Percentiles rank a stretch among this genome's conserved stretches.
Conservation (phyloP, 2,888 invertebrate genomes). For the Tiliacea citrago region DNA sequence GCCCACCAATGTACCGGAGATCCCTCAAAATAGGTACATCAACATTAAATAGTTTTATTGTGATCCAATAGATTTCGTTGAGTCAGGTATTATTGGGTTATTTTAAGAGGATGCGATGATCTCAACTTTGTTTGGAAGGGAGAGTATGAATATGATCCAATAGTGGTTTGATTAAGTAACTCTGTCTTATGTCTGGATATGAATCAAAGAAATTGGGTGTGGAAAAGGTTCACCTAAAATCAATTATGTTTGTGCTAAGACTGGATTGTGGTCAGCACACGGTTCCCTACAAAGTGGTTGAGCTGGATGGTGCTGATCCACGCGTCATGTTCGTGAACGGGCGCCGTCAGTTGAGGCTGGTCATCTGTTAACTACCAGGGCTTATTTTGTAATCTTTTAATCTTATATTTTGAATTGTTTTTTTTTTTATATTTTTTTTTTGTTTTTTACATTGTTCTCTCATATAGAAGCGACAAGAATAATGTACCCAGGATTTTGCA, state of each 20-base stretch:
- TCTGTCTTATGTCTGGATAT: background rate
- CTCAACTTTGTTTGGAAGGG: conserved; percentile 8
- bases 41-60: conserved; percentile 68
- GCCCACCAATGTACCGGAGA: conserved; percentile 65
- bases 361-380: no score
- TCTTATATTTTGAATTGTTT: no score
- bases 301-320: no score
- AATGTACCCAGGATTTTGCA: no score
- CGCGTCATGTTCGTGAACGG: no score
- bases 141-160: background rate
- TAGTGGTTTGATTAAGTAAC: background rate
- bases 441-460: no score
- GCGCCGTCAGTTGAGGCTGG: no score
- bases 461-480: no score
- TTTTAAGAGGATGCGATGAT: conserved; percentile 34
- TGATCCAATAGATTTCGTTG: conserved; percentile 72
- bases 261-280: no score
- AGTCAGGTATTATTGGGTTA: conserved; percentile 52
- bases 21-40: conserved; percentile 77
- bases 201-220: background rate
- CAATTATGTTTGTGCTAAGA: background rate
- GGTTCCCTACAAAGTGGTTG: no score
- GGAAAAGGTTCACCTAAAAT: background rate
- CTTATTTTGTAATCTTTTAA: no score
- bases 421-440: no score